Evolutionary conservation across 2,888 invertebrate genomes (phyloP), one percentile per base, ranked within the genome.

Genomic region (Psylliodes chrysocephalus): DNA sequence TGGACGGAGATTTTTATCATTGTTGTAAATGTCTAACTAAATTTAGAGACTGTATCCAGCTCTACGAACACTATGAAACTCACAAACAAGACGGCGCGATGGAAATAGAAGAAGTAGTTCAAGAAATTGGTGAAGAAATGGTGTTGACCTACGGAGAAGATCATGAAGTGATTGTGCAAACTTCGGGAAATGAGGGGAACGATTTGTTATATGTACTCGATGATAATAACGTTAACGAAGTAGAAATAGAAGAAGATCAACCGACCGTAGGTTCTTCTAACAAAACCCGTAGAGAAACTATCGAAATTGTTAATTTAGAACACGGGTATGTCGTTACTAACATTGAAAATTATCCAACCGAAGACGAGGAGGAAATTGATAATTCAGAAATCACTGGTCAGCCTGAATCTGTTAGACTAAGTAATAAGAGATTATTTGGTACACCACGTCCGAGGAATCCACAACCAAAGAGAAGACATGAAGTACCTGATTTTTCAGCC

Each of bases 401-500:
- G 2, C n/a, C 30, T 8, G 52, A 52, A 5, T 30, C 51, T 10
- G 5, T 51, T 0, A 30, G 30, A 1, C 6, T 33, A 3, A 68
- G 68, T 14, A 71, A 67, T 33, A 66, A 62, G 38, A 54, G 62
- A 42, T 19, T 54, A 1, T 19, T 57, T 35, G 25, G 57, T 42
- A 12, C 40, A 1, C 68, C 76, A 4, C 74, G 74, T 63, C 59
- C 74, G 1, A 69, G 79, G 33, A 64, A 72, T 7, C 68, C 71
- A 2, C 76, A 74, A 19, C 74, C 77, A 15, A 78, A 76, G 64
- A 73, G 71, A 49, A 71, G 76, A 1, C 81, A 81, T 66, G 80
- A 81, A 60, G 74, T 80, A 22, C 82, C 82, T 1, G 81, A 82
- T 64, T 82, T 82, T 67, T 80, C 82, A 0, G 76, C 82, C 0